Percentiles rank a stretch among this genome's conserved stretches.
These are phyloP conservation scores for Hapalemur alaotrensis DNA, from an alignment of 2,797 vertebrate genomes.

Conservation along the genomic window DNA sequence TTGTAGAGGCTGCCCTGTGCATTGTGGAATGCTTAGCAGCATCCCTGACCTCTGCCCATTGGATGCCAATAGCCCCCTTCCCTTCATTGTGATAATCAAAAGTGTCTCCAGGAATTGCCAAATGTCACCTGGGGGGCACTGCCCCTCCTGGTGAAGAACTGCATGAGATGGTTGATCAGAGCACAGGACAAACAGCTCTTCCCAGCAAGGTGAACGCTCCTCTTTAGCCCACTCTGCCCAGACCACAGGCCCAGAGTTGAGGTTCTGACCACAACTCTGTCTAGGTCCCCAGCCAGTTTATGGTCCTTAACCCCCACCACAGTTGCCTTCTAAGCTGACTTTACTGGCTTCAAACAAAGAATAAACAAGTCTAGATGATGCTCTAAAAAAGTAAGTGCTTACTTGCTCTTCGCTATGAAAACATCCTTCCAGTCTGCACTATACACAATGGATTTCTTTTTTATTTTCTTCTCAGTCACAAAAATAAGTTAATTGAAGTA, in stretches of 20 bases:
- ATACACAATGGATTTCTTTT: not conserved
- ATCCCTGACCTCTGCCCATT: not conserved
- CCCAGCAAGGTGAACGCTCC: not conserved
- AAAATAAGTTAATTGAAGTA: constrained; percentile 35
- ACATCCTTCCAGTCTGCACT: not conserved
- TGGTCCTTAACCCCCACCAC: not conserved
- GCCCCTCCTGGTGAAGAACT: not conserved
- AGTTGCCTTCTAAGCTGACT: not conserved
- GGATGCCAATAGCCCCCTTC: too few species aligned
- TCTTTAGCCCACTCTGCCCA: not conserved
- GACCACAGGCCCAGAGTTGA: not conserved
- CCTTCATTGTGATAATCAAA: not conserved
- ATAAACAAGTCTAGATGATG: not conserved
- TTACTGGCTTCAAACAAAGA: not conserved
- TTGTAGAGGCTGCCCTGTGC: accelerated
- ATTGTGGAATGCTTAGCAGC: accelerated
- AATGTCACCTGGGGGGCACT: not conserved
- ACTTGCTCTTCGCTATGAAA: not conserved
- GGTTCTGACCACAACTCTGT: too few species aligned
- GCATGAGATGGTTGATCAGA: not conserved
- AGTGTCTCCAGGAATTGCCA: not conserved
- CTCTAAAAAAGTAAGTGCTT: not conserved
- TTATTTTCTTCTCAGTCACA: constrained; percentile 25
- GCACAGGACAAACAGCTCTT: not conserved
- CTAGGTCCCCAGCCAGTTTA: not conserved